These are phyloP conservation scores for Loris lydekkerianus DNA, from an alignment of 2,797 vertebrate genomes.

Conservation along the genomic window DNA sequence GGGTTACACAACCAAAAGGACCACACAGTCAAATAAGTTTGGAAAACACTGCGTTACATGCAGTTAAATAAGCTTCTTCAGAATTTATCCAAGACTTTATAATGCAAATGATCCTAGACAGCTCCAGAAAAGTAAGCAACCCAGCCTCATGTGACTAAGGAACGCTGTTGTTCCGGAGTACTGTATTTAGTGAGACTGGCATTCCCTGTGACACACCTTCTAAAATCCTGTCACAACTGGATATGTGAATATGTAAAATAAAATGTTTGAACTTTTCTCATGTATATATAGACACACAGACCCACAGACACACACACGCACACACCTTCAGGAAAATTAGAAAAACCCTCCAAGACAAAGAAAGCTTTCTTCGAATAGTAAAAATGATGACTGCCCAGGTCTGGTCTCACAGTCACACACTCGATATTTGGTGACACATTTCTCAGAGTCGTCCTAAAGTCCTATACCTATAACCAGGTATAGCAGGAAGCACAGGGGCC, in stretches of 20 bases:
- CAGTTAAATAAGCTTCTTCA: constrained; percentile 2
- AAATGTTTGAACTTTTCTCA: not conserved
- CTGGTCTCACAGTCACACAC: not conserved
- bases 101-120: not conserved
- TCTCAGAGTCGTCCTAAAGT: not conserved
- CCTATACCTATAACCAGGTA: not conserved
- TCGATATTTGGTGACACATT: not conserved
- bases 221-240: not conserved
- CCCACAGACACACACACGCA: too few species aligned
- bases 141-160: not conserved
- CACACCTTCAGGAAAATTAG: not conserved
- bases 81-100: constrained; percentile 22
- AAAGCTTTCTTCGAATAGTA: not conserved
- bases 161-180: not conserved
- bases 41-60: not conserved
- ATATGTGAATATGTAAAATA: constrained; percentile 13
- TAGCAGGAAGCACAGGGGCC: not conserved
- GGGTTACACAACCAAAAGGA: not conserved
- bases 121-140: not conserved
- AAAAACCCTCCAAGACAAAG: not conserved
- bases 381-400: not conserved
- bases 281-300: not conserved
- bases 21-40: constrained; percentile 29
- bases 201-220: not conserved
- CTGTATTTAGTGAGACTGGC: not conserved